A percentile compares a stretch with the other conserved stretches of the same genome.
phyloP scores from a whole-genome alignment of 2,888 invertebrate genomes.

The Rotaria sp. region DNA sequence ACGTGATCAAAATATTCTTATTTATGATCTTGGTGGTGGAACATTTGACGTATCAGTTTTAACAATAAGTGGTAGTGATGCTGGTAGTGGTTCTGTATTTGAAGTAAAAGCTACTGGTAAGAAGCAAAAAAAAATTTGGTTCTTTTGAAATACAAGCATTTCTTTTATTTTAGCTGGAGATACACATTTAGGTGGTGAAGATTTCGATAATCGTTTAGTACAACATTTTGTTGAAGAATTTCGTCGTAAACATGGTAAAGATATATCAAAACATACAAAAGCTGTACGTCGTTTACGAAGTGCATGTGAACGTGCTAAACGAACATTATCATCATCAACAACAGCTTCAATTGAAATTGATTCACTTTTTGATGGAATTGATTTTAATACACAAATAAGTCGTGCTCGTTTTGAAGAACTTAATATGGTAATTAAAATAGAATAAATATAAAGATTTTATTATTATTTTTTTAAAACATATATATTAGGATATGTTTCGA shows the following conservation, averaged over 20 bases:
- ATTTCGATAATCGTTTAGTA: conserved; percentile 59
- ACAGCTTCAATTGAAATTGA: conserved; percentile 76
- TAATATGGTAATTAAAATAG: conserved; percentile 61
- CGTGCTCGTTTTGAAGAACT: conserved; percentile 93
- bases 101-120: conserved; percentile 78
- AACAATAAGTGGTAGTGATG: conserved; percentile 77
- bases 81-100: conserved; percentile 60
- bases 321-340: conserved; percentile 60
- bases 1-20: conserved; percentile 60
- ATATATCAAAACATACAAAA: conserved; percentile 67
- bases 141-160: no score
- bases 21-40: conserved; percentile 71
- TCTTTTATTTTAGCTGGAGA: conserved; percentile 63
- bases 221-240: conserved; percentile 54
- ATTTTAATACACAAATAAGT: conserved; percentile 89
- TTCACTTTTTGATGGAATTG: conserved; percentile 84
- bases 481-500: conserved; percentile 72
- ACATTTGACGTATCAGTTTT: conserved; percentile 90
- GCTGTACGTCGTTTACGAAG: conserved; percentile 82
- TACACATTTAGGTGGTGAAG: conserved; percentile 85
- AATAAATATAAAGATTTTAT: no score
- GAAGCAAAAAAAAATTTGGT: not conserved
- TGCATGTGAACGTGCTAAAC: conserved; percentile 69
- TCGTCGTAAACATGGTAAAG: conserved; percentile 56
- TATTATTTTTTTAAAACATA: no score